Base-by-base conservation (phyloP, 2,113 vertebrate species). In the Hassar affinis region DNA sequence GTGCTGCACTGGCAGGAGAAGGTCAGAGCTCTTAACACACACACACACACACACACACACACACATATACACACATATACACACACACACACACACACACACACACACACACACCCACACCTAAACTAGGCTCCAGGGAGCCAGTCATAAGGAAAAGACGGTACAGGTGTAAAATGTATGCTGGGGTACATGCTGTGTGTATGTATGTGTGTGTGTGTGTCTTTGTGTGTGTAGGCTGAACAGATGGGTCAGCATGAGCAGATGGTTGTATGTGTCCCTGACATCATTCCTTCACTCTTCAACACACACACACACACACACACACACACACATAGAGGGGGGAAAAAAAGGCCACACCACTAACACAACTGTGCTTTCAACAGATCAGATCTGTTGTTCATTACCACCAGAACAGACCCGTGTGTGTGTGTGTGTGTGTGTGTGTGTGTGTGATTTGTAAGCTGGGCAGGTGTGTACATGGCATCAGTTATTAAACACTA, bases 1-100 rank as follows among this genome's bases (percentile, higher is more conserved):
- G 94, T 98, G 90, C 93, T 99, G 88, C 98, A 99, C 91, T 99
- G 98, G 98, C 94, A 98, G 88, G 98, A 99, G 93, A 99, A 99
- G 98, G 98, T 99, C 91, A 93, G 95, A 57, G 82, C 20, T 57
- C 8, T n/a, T n/a, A n/a, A n/a, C n/a, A n/a, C n/a, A 18, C n/a
- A 47, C 64, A 54, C 14, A 42, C 82, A 56, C 47, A 66, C 57
- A 52, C 71, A 66, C 72, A 52, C 71, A 61, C 71, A 56, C n/a
- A n/a, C n/a, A n/a, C n/a, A n/a, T n/a, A n/a, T n/a, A n/a, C n/a
- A n/a, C n/a, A n/a, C n/a, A n/a, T n/a, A n/a, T n/a, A n/a, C n/a
- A n/a, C n/a, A n/a, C n/a, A n/a, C n/a, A n/a, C n/a, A n/a, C n/a
- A n/a, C n/a, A n/a, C n/a, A n/a, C 79, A 62, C 61, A 64, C 17